Percentiles rank a stretch among this genome's conserved stretches.
phyloP scores from a whole-genome alignment of 2,797 vertebrate genomes.

The Amniataba percoides region DNA sequence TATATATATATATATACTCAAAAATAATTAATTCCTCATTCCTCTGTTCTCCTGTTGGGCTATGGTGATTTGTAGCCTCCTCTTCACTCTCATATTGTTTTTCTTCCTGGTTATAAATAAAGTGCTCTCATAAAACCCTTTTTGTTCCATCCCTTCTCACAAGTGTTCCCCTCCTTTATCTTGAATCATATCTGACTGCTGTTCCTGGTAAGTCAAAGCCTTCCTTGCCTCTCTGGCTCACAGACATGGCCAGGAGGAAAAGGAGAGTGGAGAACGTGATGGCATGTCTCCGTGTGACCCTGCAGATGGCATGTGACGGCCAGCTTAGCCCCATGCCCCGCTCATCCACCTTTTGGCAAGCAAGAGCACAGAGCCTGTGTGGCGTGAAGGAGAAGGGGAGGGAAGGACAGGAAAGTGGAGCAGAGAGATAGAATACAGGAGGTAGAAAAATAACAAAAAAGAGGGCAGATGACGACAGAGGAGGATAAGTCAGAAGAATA shows the following conservation, averaged over 20 bases:
- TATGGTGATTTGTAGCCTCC: not conserved
- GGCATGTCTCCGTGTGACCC: constrained; percentile 53
- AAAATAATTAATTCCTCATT: constrained; percentile 8
- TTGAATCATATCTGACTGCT: constrained; percentile 29
- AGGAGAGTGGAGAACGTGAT: constrained; percentile 59
- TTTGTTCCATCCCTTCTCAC: not conserved
- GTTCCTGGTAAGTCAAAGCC: constrained; percentile 13
- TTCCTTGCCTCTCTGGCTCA: constrained; percentile 49
- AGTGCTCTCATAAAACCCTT: not conserved
- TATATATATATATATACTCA: not conserved
- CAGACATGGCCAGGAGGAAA: constrained; percentile 36
- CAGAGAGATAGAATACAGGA: constrained; percentile 12
- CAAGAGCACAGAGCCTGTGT: constrained; percentile 18
- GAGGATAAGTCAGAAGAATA: constrained; percentile 7
- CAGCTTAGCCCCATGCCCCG: constrained; percentile 63
- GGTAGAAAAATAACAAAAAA: constrained; percentile 17
- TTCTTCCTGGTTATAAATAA: not conserved
- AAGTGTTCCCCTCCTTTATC: constrained; percentile 17
- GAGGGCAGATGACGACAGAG: constrained; percentile 4
- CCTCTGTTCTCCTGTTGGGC: constrained; percentile 1
- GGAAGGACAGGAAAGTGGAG: constrained; percentile 28
- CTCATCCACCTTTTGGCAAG: constrained; percentile 69
- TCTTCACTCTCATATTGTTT: constrained; percentile 3
- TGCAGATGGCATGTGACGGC: constrained; percentile 74
- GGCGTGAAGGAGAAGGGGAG: constrained; percentile 2